Evolutionary conservation across 1,140 invertebrate species (phyloP), one percentile per base, ranked within the genome.

Genomic region (Pseudomyrmex gracilis): DNA sequence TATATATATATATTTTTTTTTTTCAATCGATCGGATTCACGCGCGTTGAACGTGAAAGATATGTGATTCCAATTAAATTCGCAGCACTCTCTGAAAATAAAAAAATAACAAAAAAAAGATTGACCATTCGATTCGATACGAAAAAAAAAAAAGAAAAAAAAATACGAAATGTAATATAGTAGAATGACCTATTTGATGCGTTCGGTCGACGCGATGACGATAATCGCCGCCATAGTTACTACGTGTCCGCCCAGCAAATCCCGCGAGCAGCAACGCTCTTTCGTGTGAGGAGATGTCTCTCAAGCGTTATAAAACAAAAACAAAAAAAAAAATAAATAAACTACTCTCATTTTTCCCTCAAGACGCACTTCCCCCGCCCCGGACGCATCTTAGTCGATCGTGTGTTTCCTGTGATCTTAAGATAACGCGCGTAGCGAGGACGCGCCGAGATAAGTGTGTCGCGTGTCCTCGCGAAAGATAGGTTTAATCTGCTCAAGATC

Each of bases 381-480:
- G 53, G 7, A 47, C 8, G 66, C 22, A 49, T 60, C 68, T 43
- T 45, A 24, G 49, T 77, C 10, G 76, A 80, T 71, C 55, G 43
- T 78, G 43, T 78, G 53, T 71, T 55, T 60, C 66, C 53, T 71
- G 66, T 80, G 76, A 80, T 71, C 43, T 71, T 78, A 78, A 71
- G 53, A 71, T 80, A 80, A 78, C 34, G 53, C 76, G 64, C 43
- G 34, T 58, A 71, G 43, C 53, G 24, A 49, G 9, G n/a, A 57
- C 15, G 66, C 49, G 53, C 15, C 60, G 9, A 71, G 67, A 68
- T n/a, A n/a, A n/a, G n/a, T n/a, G n/a, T 24, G 49, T 20, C 83
- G 67, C 43, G 70, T 67, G 34, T 68, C 34, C 68, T 82, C 47
- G 70, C 53, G 60, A 76, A 34, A 64, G 15, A 80, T 80, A 80